Evolutionary conservation across 2,797 vertebrate genomes (phyloP), one percentile per base, ranked within the genome.

Genomic region (Hypotaenidia okinawae): DNA sequence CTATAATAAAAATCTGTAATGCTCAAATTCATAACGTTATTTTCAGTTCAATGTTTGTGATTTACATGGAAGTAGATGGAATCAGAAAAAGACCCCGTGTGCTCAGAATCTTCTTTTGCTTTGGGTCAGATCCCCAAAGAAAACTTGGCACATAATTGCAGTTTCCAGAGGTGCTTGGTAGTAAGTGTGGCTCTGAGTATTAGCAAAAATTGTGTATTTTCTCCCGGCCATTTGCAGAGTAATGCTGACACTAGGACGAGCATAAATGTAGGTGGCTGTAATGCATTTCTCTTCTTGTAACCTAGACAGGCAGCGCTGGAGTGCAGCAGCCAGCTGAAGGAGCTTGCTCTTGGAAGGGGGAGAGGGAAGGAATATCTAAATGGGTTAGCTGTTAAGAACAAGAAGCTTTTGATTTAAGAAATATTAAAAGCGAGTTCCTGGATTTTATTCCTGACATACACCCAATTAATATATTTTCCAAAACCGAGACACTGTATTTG

Each of bases 331-430:
- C 84, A 93, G 90, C 75, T 74, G 89, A 77, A 91, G 61, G 68
- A 93, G 51, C 45, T 75, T 13, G 3, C 41, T 85, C 87, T 83
- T 67, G 61, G 84, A 91, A 78, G 41, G 33, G 43, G 62, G 51
- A 89, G 67, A 76, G 17, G 14, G 89, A 94, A 87, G 54, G 47
- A 91, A 93, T 93, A 95, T 86, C 92, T 97, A 94, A 96, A 95
- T 91, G 87, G 92, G 91, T 89, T 96, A 93, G 76, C 94, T 95
- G 94, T 96, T 96, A 89, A 55, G 95, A 96, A 97, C 95, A 96
- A 96, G 93, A 95, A 94, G 95, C 94, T 96, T 96, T 97, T 97
- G 94, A 97, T 95, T 93, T 95, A 92, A 87, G 76, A 89, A 96
- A 96, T 94, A 95, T 94, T 96, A 75, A 91, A 96, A 91, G 62